A percentile compares a stretch with the other conserved stretches of the same genome.
Evolutionary conservation across 2,888 invertebrate species (phyloP).

Genomic region (Mythimna pallens): DNA sequence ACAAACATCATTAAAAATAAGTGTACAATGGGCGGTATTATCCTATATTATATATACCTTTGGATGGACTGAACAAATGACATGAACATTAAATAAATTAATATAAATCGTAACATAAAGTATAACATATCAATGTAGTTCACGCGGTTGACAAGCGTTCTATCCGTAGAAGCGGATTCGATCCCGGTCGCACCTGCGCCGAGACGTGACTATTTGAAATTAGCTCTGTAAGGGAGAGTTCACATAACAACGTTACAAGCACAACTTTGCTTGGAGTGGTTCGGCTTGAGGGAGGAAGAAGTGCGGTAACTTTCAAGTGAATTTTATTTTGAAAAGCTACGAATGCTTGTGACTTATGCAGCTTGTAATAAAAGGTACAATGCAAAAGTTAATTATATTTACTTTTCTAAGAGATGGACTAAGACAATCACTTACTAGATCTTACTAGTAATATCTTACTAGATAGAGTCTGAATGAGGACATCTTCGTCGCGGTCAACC

Average conservation of each 20-base stretch:
- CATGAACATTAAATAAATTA: no score
- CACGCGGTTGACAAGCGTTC: slow-evolving; percentile 61
- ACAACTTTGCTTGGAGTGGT: slow-evolving; percentile 35
- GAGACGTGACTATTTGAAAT: slow-evolving; percentile 67
- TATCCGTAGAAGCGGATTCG: slow-evolving; percentile 60
- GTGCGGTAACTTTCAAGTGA: background rate
- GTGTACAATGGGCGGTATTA: no score
- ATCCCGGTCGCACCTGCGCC: slow-evolving; percentile 64
- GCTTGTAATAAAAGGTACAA: background rate
- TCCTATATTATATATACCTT: no score
- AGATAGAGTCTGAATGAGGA: no score
- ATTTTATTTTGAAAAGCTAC: background rate
- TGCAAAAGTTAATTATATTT: background rate
- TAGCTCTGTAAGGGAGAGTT: slow-evolving; percentile 61
- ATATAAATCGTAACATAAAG: slow-evolving; percentile 15
- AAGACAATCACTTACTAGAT: no score
- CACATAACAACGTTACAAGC: slow-evolving; percentile 49
- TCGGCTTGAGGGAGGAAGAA: slow-evolving; percentile 2
- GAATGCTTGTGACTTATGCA: no score
- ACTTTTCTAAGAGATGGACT: no score
- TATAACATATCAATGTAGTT: slow-evolving; percentile 36
- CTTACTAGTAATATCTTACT: no score
- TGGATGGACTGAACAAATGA: no score
- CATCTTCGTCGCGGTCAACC: no score
- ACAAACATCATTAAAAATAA: no score